Evolutionary conservation across 2,888 invertebrate species (phyloP), one percentile per base, ranked within the genome.

Genomic region (Sminthurides aquaticus): DNA sequence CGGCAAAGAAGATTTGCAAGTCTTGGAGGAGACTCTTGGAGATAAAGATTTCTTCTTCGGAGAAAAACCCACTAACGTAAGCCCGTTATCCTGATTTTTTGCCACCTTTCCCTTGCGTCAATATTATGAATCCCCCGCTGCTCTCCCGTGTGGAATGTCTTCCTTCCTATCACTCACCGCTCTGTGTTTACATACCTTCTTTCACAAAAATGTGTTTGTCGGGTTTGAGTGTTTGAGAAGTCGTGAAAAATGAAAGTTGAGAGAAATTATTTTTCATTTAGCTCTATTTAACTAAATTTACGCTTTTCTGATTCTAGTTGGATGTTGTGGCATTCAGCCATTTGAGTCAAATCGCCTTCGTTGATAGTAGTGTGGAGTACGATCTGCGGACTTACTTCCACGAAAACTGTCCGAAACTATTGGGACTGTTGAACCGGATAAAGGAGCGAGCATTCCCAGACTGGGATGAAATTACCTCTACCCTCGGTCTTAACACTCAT

Each of bases 21-120:
- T 91, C 60, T 86, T 97, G 62, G 91, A 92, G 68, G 90, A 73
- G 8, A 86, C 91, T 82, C 84, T 97, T 69, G 89, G 90, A 64
- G 91, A 91, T 78, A 93, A 93, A 80, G 90, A 90, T 48, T 97
- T 90, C 85, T 91, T 96, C 85, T 94, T 95, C 78, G 96, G 97
- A 62, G 91, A 95, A 78, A 91, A 93, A 78, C 94, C 95, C 43
- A 90, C 93, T 74, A 85, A 87, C 78, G 92, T 92, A 80, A 34
- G 43, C n/a, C n/a, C n/a, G n/a, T n/a, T n/a, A n/a, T n/a, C n/a
- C n/a, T n/a, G n/a, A 34, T 34, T 34, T 34, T 34, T 34, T 15
- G 43, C 15, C 43, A n/a, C n/a, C n/a, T n/a, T n/a, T n/a, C n/a
- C n/a, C n/a, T n/a, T n/a, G n/a, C 43, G 43, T 34, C 15, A 34